A percentile compares a stretch with the other conserved stretches of the same genome.
Evolutionary conservation across 2,888 invertebrate species (phyloP).

Genomic region (Ormyrus pomaceus): DNA sequence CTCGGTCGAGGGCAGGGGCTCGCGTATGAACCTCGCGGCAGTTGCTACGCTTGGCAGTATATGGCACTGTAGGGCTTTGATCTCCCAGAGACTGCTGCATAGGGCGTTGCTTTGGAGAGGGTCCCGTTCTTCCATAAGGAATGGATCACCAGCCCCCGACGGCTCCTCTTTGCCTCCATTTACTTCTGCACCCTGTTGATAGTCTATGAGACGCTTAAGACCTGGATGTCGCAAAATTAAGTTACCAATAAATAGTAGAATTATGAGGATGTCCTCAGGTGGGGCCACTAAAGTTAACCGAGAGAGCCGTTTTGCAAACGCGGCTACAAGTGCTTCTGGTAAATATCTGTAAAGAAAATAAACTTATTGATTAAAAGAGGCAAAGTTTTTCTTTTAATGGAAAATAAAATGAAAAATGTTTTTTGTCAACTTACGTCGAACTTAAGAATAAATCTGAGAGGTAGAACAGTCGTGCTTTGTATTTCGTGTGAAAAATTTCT

Average conservation of each 20-base stretch:
- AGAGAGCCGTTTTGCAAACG: constrained; percentile 93
- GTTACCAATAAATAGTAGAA: constrained; percentile 91
- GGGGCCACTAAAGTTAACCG: constrained; percentile 90
- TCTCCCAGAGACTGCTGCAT: constrained; percentile 95
- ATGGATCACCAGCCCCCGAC: constrained; percentile 83
- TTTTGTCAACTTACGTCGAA: constrained; percentile 84
- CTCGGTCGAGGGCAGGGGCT: constrained; percentile 82
- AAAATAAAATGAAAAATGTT: neutral
- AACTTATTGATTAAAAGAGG: constrained; percentile 6
- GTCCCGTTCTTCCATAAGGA: constrained; percentile 87
- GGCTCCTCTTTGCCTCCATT: constrained; percentile 54
- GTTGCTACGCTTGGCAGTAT: constrained; percentile 83
- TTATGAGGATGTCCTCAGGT: constrained; percentile 85
- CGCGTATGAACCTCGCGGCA: constrained; percentile 84
- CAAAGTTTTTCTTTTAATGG: neutral
- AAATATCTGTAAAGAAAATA: constrained; percentile 82
- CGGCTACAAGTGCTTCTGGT: constrained; percentile 92
- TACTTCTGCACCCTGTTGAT: constrained; percentile 72
- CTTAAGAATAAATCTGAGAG: constrained; percentile 93
- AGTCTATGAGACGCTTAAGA: constrained; percentile 82
- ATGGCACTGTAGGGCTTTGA: constrained; percentile 86
- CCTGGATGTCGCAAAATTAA: constrained; percentile 90
- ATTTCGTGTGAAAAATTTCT: constrained; percentile 92
- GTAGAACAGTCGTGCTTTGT: constrained; percentile 91
- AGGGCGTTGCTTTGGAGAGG: constrained; percentile 88